Conservation (phyloP, 1,140 invertebrate species). For the Pogonomyrmex californicus region DNA sequence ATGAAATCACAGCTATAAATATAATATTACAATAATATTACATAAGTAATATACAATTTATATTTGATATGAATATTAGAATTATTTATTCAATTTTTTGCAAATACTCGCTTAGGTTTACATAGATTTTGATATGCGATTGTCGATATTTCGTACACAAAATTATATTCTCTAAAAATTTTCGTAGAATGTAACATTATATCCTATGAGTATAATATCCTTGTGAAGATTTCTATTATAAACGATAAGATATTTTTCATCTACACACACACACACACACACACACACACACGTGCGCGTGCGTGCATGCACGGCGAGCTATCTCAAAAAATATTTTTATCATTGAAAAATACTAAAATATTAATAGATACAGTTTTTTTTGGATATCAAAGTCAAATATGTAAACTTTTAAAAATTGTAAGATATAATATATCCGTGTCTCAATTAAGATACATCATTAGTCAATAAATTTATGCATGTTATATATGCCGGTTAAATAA, state of each 20-base stretch:
- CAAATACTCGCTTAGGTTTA: not conserved
- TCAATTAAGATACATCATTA: not conserved
- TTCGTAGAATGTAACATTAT: too few species aligned
- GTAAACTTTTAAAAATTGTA: not conserved
- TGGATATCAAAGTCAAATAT: not conserved
- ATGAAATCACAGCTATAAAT: not conserved
- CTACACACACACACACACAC: too few species aligned
- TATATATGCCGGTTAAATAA: not conserved
- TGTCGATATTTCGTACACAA: not conserved
- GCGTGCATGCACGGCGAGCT: too few species aligned
- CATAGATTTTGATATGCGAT: too few species aligned
- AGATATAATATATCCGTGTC: not conserved
- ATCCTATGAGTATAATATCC: too few species aligned
- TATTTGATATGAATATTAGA: not conserved
- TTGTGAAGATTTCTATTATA: too few species aligned
- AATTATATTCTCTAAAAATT: conserved; percentile 2
- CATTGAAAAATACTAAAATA: not conserved
- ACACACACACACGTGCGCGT: too few species aligned
- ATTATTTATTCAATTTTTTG: not conserved
- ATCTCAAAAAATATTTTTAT: not conserved
- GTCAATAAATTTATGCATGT: too few species aligned
- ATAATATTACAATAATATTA: not conserved
- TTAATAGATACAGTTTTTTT: not conserved
- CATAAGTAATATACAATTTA: not conserved
- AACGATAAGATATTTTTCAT: conserved; percentile 5